These are phyloP conservation scores for Penaeus japonicus DNA, from an alignment of 1,140 invertebrate species.

Conservation along the genomic window DNA sequence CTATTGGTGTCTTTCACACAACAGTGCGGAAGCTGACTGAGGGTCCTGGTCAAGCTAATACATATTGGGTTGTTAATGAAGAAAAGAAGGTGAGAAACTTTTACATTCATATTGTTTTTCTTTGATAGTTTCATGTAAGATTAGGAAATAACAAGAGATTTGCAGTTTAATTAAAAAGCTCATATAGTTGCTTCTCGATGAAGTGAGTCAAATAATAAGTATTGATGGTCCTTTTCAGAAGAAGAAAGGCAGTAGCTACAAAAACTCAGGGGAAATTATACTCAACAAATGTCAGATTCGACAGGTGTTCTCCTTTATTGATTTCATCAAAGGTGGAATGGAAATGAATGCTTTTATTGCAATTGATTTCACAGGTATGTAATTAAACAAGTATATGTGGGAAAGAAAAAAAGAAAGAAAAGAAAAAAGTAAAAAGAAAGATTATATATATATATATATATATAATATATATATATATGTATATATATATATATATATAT, in stretches of 20 bases:
- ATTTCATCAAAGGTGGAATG: slow-evolving; percentile 71
- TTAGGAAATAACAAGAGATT: no score
- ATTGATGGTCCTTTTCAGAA: slow-evolving; percentile 45
- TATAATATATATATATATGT: no score
- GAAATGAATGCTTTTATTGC: slow-evolving; percentile 68
- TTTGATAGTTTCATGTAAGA: neutral
- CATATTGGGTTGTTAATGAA: slow-evolving; percentile 59
- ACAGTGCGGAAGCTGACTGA: slow-evolving; percentile 63
- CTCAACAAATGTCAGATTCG: slow-evolving; percentile 62
- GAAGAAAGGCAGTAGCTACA: slow-evolving; percentile 62
- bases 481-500: no score
- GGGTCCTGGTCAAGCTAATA: slow-evolving; percentile 60
- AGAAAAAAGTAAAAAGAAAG: no score
- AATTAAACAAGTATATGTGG: no score
- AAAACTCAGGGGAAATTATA: slow-evolving; percentile 63
- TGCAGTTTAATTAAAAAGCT: no score
- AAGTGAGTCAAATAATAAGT: no score
- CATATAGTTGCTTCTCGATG: no score
- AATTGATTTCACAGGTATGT: slow-evolving; percentile 73
- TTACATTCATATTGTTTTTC: no score
- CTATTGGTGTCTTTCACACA: slow-evolving; percentile 66
- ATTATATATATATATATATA: no score
- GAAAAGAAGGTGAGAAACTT: slow-evolving; percentile 59
- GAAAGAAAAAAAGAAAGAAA: no score
- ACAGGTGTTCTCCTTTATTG: slow-evolving; percentile 68